A percentile compares a stretch with the other conserved stretches of the same genome.
phyloP scores from a whole-genome alignment of 1,140 invertebrate genomes.

The Dreissena rostriformis region DNA sequence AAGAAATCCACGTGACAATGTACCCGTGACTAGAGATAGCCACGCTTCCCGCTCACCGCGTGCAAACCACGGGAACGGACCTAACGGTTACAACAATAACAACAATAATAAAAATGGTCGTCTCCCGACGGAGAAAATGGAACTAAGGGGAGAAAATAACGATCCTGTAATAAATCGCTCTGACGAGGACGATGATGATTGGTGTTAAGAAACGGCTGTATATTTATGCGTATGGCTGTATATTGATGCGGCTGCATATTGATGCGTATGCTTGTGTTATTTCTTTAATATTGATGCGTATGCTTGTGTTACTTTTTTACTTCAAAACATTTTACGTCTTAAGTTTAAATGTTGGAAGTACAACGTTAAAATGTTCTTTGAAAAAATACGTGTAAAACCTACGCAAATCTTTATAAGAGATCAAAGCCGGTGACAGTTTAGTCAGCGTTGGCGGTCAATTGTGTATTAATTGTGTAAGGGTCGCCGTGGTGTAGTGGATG shows the following conservation, averaged over 20 bases:
- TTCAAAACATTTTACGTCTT: background rate
- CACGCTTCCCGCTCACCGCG: slow-evolving; percentile 22
- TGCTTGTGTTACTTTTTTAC: slow-evolving; percentile 21
- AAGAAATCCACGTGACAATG: slow-evolving; percentile 17
- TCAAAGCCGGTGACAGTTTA: background rate
- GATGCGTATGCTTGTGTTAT: slow-evolving; percentile 1
- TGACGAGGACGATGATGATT: slow-evolving; percentile 76
- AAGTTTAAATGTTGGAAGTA: background rate
- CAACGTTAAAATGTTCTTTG: background rate
- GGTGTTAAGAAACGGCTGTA: slow-evolving; percentile 68
- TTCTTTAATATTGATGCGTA: too few relatives aligned
- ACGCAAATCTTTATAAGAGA: background rate
- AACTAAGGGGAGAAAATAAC: slow-evolving; percentile 75
- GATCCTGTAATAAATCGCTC: slow-evolving; percentile 73
- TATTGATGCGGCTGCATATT: background rate
- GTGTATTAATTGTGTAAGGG: too few relatives aligned
- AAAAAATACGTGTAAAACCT: background rate
- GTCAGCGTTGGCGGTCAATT: background rate
- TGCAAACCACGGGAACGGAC: slow-evolving; percentile 51
- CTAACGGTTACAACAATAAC: slow-evolving; percentile 75
- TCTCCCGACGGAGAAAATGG: slow-evolving; percentile 66
- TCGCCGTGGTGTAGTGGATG: too few relatives aligned
- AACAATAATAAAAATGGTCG: slow-evolving; percentile 60
- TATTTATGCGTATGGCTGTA: background rate
- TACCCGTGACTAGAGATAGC: slow-evolving; percentile 41